These are phyloP conservation scores for Anisognathus igniventris DNA, from an alignment of 2,797 vertebrate species.

Conservation along the genomic window DNA sequence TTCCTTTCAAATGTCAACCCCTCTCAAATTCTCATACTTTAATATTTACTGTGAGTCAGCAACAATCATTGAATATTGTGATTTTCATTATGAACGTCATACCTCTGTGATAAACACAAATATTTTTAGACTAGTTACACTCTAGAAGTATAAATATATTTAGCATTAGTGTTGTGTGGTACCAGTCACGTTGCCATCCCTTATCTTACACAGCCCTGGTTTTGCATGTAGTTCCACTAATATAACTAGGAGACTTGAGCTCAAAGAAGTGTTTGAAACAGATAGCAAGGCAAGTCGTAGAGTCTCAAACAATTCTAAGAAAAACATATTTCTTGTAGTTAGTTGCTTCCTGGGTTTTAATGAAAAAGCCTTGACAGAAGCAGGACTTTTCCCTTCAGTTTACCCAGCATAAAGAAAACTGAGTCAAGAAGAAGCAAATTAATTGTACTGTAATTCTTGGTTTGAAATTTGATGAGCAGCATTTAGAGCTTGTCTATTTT, in stretches of 20 bases:
- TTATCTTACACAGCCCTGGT: neutral
- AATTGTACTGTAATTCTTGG: neutral
- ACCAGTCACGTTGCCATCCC: neutral
- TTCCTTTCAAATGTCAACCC: conserved; percentile 9
- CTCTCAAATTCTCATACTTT: conserved; percentile 6
- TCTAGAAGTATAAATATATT: neutral
- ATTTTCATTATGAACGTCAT: neutral
- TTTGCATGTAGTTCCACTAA: neutral
- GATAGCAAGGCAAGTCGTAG: neutral
- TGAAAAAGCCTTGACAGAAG: neutral
- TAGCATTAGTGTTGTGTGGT: neutral
- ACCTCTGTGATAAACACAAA: neutral
- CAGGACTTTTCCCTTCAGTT: neutral
- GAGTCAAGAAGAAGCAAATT: neutral
- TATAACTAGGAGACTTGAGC: neutral
- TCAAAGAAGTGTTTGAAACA: neutral
- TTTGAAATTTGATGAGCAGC: neutral
- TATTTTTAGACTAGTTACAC: neutral
- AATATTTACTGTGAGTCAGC: neutral
- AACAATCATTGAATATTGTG: neutral
- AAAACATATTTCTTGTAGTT: neutral
- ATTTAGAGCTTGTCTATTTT: neutral
- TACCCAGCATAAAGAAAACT: neutral
- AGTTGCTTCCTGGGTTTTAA: neutral
- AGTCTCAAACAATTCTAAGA: neutral